These are phyloP conservation scores for Neodon shergylaensis DNA, from an alignment of 2,113 vertebrate species.

Conservation along the genomic window DNA sequence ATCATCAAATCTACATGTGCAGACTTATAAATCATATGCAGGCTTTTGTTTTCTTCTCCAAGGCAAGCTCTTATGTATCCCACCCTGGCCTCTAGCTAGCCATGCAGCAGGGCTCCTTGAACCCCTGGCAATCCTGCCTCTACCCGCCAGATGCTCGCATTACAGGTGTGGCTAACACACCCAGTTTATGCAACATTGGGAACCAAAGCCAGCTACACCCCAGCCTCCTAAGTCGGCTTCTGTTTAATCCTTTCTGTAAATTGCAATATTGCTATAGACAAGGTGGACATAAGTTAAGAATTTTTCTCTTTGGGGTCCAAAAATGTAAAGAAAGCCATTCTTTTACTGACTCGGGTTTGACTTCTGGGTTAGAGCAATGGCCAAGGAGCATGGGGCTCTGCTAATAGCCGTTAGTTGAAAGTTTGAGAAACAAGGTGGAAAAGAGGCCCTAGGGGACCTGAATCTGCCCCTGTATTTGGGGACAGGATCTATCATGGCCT, in stretches of 20 bases:
- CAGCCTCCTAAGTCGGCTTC: background rate
- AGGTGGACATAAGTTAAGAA: background rate
- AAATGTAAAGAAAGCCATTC: background rate
- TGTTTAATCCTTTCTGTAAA: background rate
- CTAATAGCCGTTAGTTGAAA: background rate
- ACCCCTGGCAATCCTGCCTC: background rate
- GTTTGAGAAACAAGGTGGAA: background rate
- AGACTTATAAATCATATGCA: background rate
- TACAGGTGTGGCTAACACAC: background rate
- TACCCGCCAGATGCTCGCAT: too few species aligned
- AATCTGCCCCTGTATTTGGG: background rate
- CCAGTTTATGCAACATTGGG: too few species aligned
- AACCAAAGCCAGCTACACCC: background rate
- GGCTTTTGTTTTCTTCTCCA: background rate
- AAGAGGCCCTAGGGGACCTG: background rate
- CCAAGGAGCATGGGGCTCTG: background rate
- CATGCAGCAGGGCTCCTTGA: background rate
- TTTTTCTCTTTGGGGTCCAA: background rate
- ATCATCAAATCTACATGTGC: background rate
- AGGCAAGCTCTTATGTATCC: background rate
- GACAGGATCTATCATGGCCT: background rate
- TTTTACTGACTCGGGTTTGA: background rate
- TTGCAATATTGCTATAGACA: background rate
- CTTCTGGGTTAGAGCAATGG: background rate
- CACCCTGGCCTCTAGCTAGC: too few species aligned